Base-by-base conservation (phyloP, 2,888 invertebrate genomes). In the Palloptera scutellata region DNA sequence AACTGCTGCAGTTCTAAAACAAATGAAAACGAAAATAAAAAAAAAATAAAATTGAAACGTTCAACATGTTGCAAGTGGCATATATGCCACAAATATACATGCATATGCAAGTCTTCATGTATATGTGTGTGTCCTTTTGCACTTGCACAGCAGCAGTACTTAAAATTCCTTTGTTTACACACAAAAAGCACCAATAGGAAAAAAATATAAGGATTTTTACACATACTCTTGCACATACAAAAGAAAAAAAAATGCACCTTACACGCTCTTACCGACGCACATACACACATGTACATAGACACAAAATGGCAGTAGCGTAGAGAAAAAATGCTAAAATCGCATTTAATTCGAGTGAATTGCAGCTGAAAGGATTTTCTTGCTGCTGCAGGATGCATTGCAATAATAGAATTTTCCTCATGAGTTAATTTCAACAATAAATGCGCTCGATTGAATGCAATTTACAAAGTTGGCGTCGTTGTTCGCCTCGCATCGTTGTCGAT, bases 401-500 rank as follows among this genome's bases (percentile, higher is more conserved):
- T 83, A 83, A 83, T 84, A 78, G 83, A 83, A 84, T 83, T 83
- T 83, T 83, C 83, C 83, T 81, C 83, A 81, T 84, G 81, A 81
- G 77, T 81, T 80, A 80, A 80, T 81, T 79, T 77, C 78, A 77
- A 83, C 83, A 83, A 83, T 83, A 79, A 81, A 80, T 81, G 82
- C 81, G 80, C 81, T 80, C 82, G 78, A 82, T 81, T 79, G 83
- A 79, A 79, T 82, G 82, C 80, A 80, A 79, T 20, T 66, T 70
- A 64, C 63, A 71, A 68, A 66, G 68, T 61, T 64, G 67, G 57
- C 40, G 53, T 9, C 5, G 61, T 2, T 51, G 54, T 30, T 20
- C 45, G 60, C 64, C 53, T 43, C 53, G n/a, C n/a, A 59, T 45
- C 61, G 41, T 70, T 43, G 62, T 19, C 67, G 71, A 48, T 13